Conservation (phyloP, 2,888 invertebrate genomes). For the Itoplectis maculator region DNA sequence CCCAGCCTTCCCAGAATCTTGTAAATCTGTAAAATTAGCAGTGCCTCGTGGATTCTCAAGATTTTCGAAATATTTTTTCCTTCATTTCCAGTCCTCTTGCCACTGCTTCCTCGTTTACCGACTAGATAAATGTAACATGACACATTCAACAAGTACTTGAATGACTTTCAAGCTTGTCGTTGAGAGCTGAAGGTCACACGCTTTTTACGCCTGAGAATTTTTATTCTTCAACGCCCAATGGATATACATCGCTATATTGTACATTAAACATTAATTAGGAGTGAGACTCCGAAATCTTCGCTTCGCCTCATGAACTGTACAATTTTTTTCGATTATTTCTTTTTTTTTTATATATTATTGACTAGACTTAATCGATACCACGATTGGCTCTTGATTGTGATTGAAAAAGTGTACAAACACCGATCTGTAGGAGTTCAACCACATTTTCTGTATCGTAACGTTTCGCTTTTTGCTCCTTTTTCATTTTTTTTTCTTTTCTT, state of each 20-base stretch:
- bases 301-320: slow-evolving; percentile 50
- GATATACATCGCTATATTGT: slow-evolving; percentile 27
- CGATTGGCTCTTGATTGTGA: slow-evolving; percentile 59
- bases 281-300: slow-evolving; percentile 50
- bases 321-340: slow-evolving; percentile 15
- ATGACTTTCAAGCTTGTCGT: slow-evolving; percentile 35
- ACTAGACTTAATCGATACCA: slow-evolving; percentile 54
- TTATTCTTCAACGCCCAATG: slow-evolving; percentile 44
- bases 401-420: slow-evolving; percentile 66
- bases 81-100: slow-evolving; percentile 21
- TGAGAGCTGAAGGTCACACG: slow-evolving; percentile 35
- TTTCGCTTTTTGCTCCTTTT: slow-evolving; percentile 44
- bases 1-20: slow-evolving; percentile 30
- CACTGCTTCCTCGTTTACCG: neutral
- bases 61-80: slow-evolving; percentile 33
- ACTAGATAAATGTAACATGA: slow-evolving; percentile 26
- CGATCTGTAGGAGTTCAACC: slow-evolving; percentile 45
- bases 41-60: slow-evolving; percentile 44
- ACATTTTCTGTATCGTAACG: slow-evolving; percentile 47
- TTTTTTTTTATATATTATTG: slow-evolving; percentile 24
- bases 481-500: slow-evolving; percentile 40
- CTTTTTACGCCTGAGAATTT: slow-evolving; percentile 51
- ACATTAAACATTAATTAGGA: slow-evolving; percentile 49
- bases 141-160: slow-evolving; percentile 37
- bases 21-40: slow-evolving; percentile 58